These are phyloP conservation scores for Regulus satrapa DNA, from an alignment of 2,113 vertebrate species.

Conservation along the genomic window DNA sequence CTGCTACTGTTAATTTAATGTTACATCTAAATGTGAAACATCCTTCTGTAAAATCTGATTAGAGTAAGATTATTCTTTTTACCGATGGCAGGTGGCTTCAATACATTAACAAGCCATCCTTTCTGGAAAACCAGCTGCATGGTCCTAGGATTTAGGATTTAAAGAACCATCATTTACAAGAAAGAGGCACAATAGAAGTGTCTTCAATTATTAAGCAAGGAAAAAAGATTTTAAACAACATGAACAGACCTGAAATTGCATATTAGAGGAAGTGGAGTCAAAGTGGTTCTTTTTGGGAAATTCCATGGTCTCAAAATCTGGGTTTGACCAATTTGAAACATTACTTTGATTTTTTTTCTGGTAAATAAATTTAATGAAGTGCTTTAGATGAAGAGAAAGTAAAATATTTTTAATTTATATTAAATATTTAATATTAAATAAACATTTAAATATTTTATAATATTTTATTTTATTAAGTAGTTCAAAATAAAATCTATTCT, in stretches of 20 bases:
- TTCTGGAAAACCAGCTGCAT: background rate
- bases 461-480: background rate
- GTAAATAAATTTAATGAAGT: background rate
- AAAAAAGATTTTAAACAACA: background rate
- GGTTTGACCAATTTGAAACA: background rate
- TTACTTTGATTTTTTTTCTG: background rate
- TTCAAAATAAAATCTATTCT: background rate
- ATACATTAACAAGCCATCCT: background rate
- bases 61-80: background rate
- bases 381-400: background rate
- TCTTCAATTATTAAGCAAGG: background rate
- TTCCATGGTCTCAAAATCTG: background rate
- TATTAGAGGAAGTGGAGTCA: background rate
- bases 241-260: background rate
- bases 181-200: background rate
- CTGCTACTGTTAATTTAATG: background rate
- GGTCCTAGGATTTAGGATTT: background rate
- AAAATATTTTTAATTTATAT: background rate
- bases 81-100: background rate
- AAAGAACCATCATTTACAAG: background rate
- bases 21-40: background rate
- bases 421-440: background rate
- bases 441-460: background rate
- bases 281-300: background rate
- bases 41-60: background rate